Base-by-base conservation (phyloP, 2,113 vertebrate genomes). In the Cyanocitta stelleri region DNA sequence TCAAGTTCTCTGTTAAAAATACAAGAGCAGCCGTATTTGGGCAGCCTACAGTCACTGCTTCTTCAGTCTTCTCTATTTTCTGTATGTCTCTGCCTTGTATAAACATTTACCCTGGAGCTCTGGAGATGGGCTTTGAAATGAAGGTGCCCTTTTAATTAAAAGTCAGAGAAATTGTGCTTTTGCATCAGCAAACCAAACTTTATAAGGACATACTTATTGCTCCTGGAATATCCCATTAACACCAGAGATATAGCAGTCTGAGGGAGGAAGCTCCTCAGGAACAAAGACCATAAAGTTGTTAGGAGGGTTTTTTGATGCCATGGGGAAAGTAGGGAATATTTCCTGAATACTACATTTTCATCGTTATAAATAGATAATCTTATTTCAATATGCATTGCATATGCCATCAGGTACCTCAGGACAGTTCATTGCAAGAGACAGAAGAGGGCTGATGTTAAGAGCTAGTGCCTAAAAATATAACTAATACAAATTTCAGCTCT, bases 71-170 rank as follows among this genome's bases (percentile, higher is more conserved):
- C 82, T 86, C 37, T 85, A 7, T 89, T 92, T 94, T 93, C 73
- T 82, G 29, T 85, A 7, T 54, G 66, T 86, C 56, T 88, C 83
- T 51, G 71, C 73, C 83, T 84, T 94, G 66, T 76, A 39, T 89
- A 96, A 96, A 94, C 85, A 95, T 96, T 97, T 97, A 82, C 83
- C 68, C 73, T 95, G 81, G 61, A 94, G 73, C 76, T 89, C 85
- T 69, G 76, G 88, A 90, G 93, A 61, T 68, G 24, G 64, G 59
- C 46, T 96, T 90, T 81, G 85, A 84, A 89, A 94, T 68, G 76
- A 95, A 93, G 64, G 83, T 93, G 69, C 73, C 84, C 75, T 94
- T 93, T 82, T 72, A 96, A 86, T 93, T 81, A 39, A 49, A 94
- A 96, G 66, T 85, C 55, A 74, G 51, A 83, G 75, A 86, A 93